Conservation (phyloP, 1,140 invertebrate species). For the Zophobas atratus region DNA sequence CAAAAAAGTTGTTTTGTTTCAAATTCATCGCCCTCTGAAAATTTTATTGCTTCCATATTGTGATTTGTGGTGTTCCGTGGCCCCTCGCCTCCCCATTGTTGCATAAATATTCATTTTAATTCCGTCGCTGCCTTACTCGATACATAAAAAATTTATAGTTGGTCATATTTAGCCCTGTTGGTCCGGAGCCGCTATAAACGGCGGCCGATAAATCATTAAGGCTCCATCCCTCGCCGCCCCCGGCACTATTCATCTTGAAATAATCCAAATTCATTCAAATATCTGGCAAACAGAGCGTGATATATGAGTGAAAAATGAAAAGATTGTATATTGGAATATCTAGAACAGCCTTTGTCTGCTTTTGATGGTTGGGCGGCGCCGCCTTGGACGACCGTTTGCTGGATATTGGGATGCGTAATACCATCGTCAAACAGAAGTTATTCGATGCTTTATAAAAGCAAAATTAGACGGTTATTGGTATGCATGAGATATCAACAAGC, state of each 20-base stretch:
- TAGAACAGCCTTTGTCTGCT: slow-evolving; percentile 44
- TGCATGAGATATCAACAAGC: slow-evolving; percentile 48
- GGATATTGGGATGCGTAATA: slow-evolving; percentile 38
- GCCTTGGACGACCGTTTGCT: slow-evolving; percentile 5
- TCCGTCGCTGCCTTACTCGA: slow-evolving; percentile 1
- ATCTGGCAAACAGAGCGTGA: slow-evolving; percentile 45
- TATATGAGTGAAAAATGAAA: slow-evolving; percentile 49
- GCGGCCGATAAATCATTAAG: slow-evolving; percentile 20
- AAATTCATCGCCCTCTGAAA: slow-evolving; percentile 10
- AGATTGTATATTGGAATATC: slow-evolving; percentile 42
- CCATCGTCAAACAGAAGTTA: slow-evolving; percentile 44
- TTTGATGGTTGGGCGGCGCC: slow-evolving; percentile 48
- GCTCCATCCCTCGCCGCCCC: slow-evolving; percentile 9
- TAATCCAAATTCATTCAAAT: slow-evolving; percentile 50
- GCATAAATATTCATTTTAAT: slow-evolving; percentile 28
- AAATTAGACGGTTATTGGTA: slow-evolving; percentile 43
- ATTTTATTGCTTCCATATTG: slow-evolving; percentile 8
- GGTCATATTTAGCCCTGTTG: slow-evolving; percentile 12
- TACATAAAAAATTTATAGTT: slow-evolving; percentile 24
- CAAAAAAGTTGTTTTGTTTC: background rate
- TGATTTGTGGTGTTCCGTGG: slow-evolving; percentile 9
- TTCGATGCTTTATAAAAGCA: slow-evolving; percentile 39
- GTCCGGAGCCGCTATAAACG: slow-evolving; percentile 11
- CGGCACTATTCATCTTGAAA: slow-evolving; percentile 40
- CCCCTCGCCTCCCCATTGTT: background rate